phyloP scores from a whole-genome alignment of 2,797 vertebrate species.

The Cuniculus paca region DNA sequence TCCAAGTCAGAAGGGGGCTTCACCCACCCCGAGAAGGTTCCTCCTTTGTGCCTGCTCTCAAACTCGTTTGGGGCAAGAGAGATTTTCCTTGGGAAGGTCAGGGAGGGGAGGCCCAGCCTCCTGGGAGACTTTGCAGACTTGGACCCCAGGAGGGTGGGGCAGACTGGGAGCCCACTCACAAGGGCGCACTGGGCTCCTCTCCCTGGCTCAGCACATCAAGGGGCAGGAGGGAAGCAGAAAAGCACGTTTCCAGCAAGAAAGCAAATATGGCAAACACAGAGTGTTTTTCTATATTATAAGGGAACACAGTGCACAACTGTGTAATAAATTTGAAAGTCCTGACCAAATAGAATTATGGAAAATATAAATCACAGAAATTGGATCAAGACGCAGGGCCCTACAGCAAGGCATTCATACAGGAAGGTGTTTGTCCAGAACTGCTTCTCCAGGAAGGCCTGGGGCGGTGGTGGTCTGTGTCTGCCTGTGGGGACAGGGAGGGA shows the following conservation, averaged over 20 bases:
- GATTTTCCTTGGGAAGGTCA: background rate
- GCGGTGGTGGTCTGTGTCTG: background rate
- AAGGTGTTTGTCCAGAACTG: background rate
- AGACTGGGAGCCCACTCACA: background rate
- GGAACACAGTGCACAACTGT: conserved; percentile 61
- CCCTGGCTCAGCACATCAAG: background rate
- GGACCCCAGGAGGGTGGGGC: background rate
- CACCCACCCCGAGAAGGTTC: background rate
- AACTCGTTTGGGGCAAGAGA: background rate
- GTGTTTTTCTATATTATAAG: background rate
- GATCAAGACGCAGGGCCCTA: conserved; percentile 61
- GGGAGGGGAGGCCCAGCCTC: background rate
- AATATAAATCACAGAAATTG: conserved; percentile 78
- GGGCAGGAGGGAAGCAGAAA: background rate
- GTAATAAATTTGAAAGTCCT: conserved; percentile 48
- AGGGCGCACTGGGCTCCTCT: background rate
- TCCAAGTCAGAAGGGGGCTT: background rate
- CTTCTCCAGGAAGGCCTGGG: background rate
- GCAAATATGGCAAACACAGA: conserved; percentile 36
- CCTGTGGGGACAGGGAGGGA: background rate
- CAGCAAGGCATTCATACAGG: conserved; percentile 57
- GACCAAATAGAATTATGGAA: conserved; percentile 75
- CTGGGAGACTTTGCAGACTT: background rate
- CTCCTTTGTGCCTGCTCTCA: background rate
- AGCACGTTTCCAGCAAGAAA: background rate